These are phyloP conservation scores for Argyra leucocephala DNA, from an alignment of 2,888 invertebrate species.

Conservation along the genomic window DNA sequence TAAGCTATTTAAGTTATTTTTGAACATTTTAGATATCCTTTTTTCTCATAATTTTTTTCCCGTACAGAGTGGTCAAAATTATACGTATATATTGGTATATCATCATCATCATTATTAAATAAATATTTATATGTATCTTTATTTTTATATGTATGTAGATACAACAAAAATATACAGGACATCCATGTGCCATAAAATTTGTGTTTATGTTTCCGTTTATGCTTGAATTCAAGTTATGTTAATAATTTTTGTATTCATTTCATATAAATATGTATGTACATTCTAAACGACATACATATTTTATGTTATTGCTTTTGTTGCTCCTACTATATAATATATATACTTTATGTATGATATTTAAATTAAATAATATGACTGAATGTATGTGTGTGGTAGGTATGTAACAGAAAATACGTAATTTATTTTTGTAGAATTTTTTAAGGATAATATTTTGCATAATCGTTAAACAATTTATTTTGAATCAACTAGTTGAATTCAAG, in stretches of 20 bases:
- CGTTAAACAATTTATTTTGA: background rate
- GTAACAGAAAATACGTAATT: background rate
- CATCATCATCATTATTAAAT: too few relatives aligned
- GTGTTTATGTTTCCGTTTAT: constrained; percentile 12
- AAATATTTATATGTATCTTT: too few relatives aligned
- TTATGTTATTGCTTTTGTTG: background rate
- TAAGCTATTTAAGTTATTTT: too few relatives aligned
- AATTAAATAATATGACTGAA: too few relatives aligned
- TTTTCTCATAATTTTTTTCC: too few relatives aligned
- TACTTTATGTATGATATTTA: too few relatives aligned
- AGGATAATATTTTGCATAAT: background rate
- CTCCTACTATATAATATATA: background rate
- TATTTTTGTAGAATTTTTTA: background rate
- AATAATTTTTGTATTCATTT: background rate
- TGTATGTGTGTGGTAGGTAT: too few relatives aligned
- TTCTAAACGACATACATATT: background rate
- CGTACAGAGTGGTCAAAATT: too few relatives aligned
- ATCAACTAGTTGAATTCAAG: background rate
- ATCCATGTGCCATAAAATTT: constrained; percentile 9
- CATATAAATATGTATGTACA: background rate
- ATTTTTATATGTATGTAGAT: background rate
- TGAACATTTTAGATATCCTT: too few relatives aligned
- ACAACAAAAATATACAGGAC: constrained; percentile 2
- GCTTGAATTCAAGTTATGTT: constrained; percentile 9
- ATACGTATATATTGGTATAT: too few relatives aligned